These are phyloP conservation scores for Gallinago solitaria DNA, from an alignment of 2,797 vertebrate species.

Conservation along the genomic window DNA sequence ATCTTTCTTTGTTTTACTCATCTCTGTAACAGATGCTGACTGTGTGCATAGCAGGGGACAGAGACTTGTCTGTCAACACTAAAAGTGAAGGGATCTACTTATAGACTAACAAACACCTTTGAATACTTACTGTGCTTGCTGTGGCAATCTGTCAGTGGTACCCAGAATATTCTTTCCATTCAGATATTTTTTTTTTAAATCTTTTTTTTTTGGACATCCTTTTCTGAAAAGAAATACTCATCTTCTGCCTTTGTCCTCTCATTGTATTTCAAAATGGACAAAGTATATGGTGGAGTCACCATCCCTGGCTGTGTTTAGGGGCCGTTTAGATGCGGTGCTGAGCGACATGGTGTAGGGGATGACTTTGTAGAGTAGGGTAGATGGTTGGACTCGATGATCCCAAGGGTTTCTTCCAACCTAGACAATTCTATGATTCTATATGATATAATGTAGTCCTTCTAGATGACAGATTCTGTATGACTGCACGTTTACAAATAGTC, in stretches of 20 bases:
- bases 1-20: neutral
- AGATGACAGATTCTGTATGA: neutral
- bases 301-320: too few species aligned
- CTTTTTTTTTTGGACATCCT: neutral
- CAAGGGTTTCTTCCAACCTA: too few species aligned
- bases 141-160: neutral
- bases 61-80: neutral
- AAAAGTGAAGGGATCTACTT: neutral
- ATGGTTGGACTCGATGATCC: too few species aligned
- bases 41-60: rapidly evolving
- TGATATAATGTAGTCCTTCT: neutral
- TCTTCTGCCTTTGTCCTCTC: neutral
- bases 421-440: neutral
- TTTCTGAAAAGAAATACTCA: neutral
- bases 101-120: neutral
- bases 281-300: neutral
- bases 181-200: neutral
- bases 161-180: neutral
- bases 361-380: too few species aligned
- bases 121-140: neutral
- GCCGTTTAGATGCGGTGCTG: too few species aligned
- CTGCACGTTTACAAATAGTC: neutral
- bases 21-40: neutral
- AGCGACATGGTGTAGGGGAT: too few species aligned
- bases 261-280: neutral